Evolutionary conservation across 1,140 invertebrate species (phyloP).

Genomic region (Brachionus asplanchnoidis): DNA sequence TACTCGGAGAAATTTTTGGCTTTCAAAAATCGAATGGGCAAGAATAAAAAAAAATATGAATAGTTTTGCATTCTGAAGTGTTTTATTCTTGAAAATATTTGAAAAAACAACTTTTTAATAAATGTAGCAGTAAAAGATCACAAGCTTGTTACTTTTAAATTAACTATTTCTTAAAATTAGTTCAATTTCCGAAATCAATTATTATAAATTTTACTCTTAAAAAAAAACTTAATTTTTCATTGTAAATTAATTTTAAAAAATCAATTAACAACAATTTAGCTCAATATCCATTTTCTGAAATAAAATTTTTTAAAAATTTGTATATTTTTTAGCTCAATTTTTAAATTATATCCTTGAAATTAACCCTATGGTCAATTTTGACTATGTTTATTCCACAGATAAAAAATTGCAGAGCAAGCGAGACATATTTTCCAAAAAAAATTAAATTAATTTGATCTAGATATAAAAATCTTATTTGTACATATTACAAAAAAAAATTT

Average conservation of each 20-base stretch:
- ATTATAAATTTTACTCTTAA: neutral
- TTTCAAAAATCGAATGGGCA: no score
- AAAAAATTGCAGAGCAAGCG: neutral
- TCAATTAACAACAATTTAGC: neutral
- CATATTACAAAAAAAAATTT: neutral
- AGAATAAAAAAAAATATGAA: no score
- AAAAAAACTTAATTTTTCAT: neutral
- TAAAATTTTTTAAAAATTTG: no score
- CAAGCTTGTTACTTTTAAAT: neutral
- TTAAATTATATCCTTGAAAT: neutral
- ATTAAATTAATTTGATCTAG: neutral
- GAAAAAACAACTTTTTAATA: neutral
- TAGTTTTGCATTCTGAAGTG: no score
- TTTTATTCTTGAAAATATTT: no score
- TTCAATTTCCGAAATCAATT: neutral
- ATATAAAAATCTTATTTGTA: neutral
- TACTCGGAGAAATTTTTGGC: no score
- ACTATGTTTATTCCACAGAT: neutral
- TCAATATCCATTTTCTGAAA: no score
- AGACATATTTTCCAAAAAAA: neutral
- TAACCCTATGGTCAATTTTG: no score
- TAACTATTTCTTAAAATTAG: neutral
- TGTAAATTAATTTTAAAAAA: neutral
- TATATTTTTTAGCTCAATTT: no score
- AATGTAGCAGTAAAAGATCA: neutral